Base-by-base conservation (phyloP, 2,113 vertebrate genomes). In the Anoura caudifer region DNA sequence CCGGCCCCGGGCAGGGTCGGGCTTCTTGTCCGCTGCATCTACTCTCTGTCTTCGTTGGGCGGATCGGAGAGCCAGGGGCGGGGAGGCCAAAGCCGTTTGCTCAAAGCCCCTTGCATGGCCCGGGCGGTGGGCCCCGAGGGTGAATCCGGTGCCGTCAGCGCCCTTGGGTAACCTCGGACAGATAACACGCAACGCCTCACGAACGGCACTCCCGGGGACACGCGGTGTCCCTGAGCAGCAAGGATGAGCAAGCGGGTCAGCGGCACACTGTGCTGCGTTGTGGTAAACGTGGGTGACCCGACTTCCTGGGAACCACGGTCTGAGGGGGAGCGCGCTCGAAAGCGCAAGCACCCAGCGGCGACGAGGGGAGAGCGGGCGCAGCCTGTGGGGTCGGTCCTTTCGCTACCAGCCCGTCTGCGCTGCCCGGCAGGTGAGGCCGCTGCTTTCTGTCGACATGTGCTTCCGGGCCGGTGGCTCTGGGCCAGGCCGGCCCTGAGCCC, bases 231-330 rank as follows among this genome's bases (percentile, higher is more conserved):
- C 19, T 63, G 95, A 92, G 69, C 65, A 63, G 65, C 84, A 92
- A 59, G 80, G 87, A 50, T 79, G 61, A 85, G 63, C 65, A 84
- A 97, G 85, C 94, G 88, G 95, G 96, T 94, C 94, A 96, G 95
- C 91, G 95, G 92, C 95, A 97, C 93, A 94, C 52, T 73, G 85
- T 79, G 59, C 95, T 87, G 59, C 75, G 94, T 88, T 87, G 72
- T 96, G 92, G 77, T 87, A 82, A 90, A 91, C 91, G 91, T 81
- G 95, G 96, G 96, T 86, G 87, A 96, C 92, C 95, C 38, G 95
- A 65, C 24, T 91, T 69, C 77, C 65, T 96, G 76, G 91, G 65
- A 77, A 24, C 76, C n/a, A 38, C 33, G 17, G 4, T 77, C 47
- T 8, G 52, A 43, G 65, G 41, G 59, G 85, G 38, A 73, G 76